Evolutionary conservation across 1,140 invertebrate species (phyloP).

Genomic region (Leptinotarsa texana): DNA sequence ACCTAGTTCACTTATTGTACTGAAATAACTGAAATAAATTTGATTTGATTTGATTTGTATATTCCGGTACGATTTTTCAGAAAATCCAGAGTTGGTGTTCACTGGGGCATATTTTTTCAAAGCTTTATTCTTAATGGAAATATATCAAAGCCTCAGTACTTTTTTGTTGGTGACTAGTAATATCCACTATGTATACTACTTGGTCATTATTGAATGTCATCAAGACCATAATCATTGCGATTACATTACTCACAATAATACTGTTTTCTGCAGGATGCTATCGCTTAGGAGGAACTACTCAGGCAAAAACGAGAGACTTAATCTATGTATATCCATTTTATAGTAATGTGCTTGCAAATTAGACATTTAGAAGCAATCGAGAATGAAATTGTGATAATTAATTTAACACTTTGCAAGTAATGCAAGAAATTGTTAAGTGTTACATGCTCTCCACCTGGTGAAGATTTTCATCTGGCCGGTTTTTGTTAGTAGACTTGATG

Average conservation of each 20-base stretch:
- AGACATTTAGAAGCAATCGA: not conserved
- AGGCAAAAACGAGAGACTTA: not conserved
- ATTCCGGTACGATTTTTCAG: not conserved
- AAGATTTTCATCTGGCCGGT: too few relatives aligned
- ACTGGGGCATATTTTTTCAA: not conserved
- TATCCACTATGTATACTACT: not conserved
- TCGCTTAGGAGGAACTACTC: not conserved
- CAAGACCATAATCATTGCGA: not conserved
- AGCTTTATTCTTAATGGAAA: not conserved
- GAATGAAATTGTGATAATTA: constrained; percentile 8
- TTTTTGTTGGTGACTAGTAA: not conserved
- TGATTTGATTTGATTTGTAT: too few relatives aligned
- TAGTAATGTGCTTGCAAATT: not conserved
- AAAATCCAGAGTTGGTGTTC: not conserved
- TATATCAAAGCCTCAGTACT: not conserved
- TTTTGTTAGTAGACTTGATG: too few relatives aligned
- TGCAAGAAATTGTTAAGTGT: not conserved
- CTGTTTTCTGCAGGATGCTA: not conserved
- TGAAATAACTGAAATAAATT: too few relatives aligned
- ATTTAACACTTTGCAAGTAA: not conserved
- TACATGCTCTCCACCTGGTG: too few relatives aligned
- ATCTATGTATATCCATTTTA: not conserved
- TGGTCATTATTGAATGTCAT: not conserved
- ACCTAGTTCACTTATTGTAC: too few relatives aligned
- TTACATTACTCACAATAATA: not conserved